These are phyloP conservation scores for Liparis tanakae DNA, from an alignment of 2,797 vertebrate species.

Conservation along the genomic window DNA sequence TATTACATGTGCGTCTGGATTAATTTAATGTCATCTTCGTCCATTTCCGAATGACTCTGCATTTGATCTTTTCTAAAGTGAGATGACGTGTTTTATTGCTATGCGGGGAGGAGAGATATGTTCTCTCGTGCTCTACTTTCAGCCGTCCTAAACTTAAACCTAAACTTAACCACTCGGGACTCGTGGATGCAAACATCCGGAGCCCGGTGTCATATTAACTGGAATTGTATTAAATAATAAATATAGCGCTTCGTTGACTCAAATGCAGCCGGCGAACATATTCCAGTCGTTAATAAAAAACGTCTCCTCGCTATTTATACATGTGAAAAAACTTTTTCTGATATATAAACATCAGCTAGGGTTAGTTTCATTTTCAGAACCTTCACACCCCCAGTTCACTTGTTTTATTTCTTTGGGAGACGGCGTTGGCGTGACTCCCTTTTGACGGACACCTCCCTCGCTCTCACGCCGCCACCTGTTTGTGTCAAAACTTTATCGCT, in stretches of 20 bases:
- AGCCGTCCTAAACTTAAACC: not conserved
- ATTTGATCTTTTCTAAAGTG: not conserved
- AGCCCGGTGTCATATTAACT: not conserved
- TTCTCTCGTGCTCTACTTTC: not conserved
- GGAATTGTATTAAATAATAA: not conserved
- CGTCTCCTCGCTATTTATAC: not conserved
- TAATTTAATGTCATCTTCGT: not conserved
- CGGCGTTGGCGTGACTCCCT: not conserved
- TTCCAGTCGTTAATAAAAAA: not conserved
- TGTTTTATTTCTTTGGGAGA: not conserved
- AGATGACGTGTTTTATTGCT: not conserved
- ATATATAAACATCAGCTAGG: not conserved
- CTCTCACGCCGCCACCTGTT: conserved; percentile 24
- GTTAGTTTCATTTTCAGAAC: not conserved
- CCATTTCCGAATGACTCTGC: not conserved
- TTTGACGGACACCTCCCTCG: conserved; percentile 9
- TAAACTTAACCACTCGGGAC: not conserved
- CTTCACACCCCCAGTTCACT: not conserved
- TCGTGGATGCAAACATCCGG: too few relatives aligned
- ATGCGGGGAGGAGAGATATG: not conserved
- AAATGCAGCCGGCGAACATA: not conserved
- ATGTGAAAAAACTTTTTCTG: not conserved
- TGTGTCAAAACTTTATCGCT: not conserved
- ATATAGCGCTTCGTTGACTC: not conserved
- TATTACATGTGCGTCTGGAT: not conserved